Evolutionary conservation across 1,140 invertebrate species (phyloP), one percentile per base, ranked within the genome.

Genomic region (Onthophagus taurus): DNA sequence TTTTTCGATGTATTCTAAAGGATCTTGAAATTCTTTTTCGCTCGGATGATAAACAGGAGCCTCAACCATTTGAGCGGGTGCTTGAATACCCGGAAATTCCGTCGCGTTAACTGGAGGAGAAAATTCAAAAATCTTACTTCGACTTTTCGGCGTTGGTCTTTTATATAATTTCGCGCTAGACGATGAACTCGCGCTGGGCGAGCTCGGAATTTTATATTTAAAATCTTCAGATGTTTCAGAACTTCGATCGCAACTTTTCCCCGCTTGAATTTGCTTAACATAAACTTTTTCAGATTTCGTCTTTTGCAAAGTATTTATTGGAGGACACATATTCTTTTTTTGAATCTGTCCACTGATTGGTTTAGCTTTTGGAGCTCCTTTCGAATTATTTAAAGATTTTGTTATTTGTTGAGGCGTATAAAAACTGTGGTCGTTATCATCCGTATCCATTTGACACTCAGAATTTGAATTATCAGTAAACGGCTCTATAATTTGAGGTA

Each of bases 11-110:
- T 89, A 97, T 49, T 83, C 78, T 2, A 96, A 69, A 0, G 92
- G 91, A 72, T 96, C 89, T 60, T 85, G 76, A 39, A 93, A 93
- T 61, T 93, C 88, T 81, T 42, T 60, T 54, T 85, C 85, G 0
- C 78, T 78, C 1, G 89, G 89, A 59, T 81, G 74, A 65, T 88
- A 94, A 0, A 79, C 78, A 1, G 87, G 86, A 11, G 87, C 88
- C 59, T 91, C 84, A 0, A 85, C 79, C 44, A 89, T 68, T 44
- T 75, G 68, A 8, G 75, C 6, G 36, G 65, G 60, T 54, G 68
- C 67, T 42, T 70, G 69, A 26, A 63, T 44, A 49, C 42, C 68
- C 47, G 63, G 76, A 64, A 71, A 79, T 12, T 69, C 67, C 0
- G 70, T 72, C 7, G 70, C 66, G 45, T 72, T 77, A 4, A 63